These are phyloP conservation scores for Clarias batrachus DNA, from an alignment of 2,113 vertebrate genomes.

Conservation along the genomic window DNA sequence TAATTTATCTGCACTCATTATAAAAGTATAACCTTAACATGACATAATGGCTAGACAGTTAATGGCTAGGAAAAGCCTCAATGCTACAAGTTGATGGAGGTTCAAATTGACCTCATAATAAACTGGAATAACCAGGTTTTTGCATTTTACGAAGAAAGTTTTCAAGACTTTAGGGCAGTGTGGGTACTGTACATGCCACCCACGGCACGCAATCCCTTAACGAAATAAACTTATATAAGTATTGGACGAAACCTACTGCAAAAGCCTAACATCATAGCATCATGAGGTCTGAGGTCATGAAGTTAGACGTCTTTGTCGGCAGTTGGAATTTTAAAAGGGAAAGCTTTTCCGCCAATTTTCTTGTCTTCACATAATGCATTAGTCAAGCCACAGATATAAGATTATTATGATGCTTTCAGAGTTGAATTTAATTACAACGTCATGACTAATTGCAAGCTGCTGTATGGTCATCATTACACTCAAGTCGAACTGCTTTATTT, in stretches of 20 bases:
- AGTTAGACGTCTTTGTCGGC: not conserved
- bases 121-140: not conserved
- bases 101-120: not conserved
- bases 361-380: not conserved
- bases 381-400: not conserved
- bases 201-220: no score
- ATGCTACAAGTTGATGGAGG: not conserved
- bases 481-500: not conserved
- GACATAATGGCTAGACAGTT: not conserved
- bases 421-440: not conserved
- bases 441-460: not conserved
- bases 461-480: not conserved
- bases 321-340: not conserved
- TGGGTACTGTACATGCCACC: not conserved
- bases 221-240: not conserved
- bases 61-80: not conserved
- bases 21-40: not conserved
- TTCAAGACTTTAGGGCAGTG: not conserved
- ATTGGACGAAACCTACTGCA: not conserved
- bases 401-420: not conserved
- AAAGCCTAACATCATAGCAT: not conserved
- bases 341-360: not conserved
- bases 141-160: not conserved
- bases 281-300: not conserved
- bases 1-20: not conserved